Percentiles rank a stretch among this genome's conserved stretches.
Evolutionary conservation across 2,113 vertebrate species (phyloP).

Genomic region (Micromys minutus): DNA sequence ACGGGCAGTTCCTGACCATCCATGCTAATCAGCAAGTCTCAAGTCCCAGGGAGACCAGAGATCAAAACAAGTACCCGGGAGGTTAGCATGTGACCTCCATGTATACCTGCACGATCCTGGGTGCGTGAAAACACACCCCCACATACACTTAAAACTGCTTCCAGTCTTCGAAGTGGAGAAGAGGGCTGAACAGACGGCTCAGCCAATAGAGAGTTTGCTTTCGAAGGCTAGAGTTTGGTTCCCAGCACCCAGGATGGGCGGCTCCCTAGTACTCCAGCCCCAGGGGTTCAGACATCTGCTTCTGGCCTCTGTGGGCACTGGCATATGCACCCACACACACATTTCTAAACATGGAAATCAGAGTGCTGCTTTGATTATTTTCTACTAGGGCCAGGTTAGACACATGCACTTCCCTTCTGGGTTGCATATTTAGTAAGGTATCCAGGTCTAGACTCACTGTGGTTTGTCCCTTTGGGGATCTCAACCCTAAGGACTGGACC

Average conservation of each 20-base stretch:
- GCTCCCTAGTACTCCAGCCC: too few relatives aligned
- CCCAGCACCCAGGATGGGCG: background rate
- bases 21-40: background rate
- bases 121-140: background rate
- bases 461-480: background rate
- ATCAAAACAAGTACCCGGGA: background rate
- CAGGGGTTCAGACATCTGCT: background rate
- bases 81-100: background rate
- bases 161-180: background rate
- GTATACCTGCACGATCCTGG: fast-evolving
- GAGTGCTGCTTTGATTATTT: background rate
- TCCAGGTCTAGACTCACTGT: background rate
- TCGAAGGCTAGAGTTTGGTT: background rate
- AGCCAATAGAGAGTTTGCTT: background rate
- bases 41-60: background rate
- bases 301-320: background rate
- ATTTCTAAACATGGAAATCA: background rate
- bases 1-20: background rate
- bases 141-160: background rate
- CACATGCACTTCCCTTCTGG: background rate
- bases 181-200: background rate
- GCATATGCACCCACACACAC: too few relatives aligned
- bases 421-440: background rate
- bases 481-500: background rate
- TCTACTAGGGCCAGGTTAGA: fast-evolving